Conservation (phyloP, 1,140 invertebrate species). For the Aleiodes sp. region DNA sequence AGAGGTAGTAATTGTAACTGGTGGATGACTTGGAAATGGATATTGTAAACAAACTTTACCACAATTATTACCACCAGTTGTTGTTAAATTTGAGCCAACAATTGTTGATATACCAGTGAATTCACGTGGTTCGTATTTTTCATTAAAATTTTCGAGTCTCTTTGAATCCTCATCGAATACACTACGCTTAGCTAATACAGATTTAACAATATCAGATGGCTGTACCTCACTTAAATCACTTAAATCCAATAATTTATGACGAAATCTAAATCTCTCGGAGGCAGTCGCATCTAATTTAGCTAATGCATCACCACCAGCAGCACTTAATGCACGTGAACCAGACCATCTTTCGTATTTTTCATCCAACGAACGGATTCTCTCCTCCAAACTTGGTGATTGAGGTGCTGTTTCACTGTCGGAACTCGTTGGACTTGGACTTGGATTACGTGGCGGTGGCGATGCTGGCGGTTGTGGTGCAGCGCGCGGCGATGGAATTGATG, state of each 20-base stretch:
- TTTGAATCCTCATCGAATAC: constrained; percentile 97
- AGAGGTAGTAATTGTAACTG: constrained; percentile 50
- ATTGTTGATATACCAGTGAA: constrained; percentile 61
- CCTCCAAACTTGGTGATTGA: constrained; percentile 80
- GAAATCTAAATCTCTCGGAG: constrained; percentile 68
- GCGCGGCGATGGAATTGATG: constrained; percentile 56
- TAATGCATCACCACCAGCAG: constrained; percentile 69
- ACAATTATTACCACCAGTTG: constrained; percentile 35
- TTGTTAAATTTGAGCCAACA: constrained; percentile 33
- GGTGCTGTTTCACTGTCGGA: constrained; percentile 67
- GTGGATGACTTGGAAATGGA: constrained; percentile 82
- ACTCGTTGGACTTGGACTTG: constrained; percentile 71
- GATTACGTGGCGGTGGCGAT: constrained; percentile 69
- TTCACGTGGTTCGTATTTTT: constrained; percentile 84
- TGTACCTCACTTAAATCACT: constrained; percentile 79
- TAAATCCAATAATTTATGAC: constrained; percentile 76
- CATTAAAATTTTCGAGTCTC: constrained; percentile 86
- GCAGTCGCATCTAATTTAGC: constrained; percentile 69
- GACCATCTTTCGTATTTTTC: constrained; percentile 94
- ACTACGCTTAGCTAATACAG: constrained; percentile 88
- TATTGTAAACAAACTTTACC: constrained; percentile 77
- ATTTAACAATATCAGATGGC: constrained; percentile 93
- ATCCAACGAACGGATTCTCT: constrained; percentile 87
- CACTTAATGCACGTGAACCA: constrained; percentile 70
- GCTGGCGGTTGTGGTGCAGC: constrained; percentile 67